These are phyloP conservation scores for Caracal caracal DNA, from an alignment of 2,113 vertebrate genomes.

Conservation along the genomic window DNA sequence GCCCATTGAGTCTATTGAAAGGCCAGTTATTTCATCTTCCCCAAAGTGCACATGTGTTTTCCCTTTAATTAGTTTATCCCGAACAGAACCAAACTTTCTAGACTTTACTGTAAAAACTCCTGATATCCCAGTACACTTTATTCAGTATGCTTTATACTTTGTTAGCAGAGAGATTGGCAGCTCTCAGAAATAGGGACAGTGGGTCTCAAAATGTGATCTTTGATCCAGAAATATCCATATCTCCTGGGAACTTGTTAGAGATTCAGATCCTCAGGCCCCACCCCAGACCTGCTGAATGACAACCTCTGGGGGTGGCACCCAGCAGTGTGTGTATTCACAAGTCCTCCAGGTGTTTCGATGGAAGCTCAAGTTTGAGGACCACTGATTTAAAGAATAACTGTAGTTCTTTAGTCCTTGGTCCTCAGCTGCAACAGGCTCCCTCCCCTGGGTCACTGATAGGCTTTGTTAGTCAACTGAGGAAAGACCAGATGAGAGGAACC, in stretches of 20 bases:
- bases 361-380: neutral
- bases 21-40: neutral
- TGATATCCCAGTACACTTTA: neutral
- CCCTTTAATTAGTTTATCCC: neutral
- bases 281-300: neutral
- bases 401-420: neutral
- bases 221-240: neutral
- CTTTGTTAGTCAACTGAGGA: neutral
- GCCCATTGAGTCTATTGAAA: neutral
- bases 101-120: neutral
- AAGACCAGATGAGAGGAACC: neutral
- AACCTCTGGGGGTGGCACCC: neutral
- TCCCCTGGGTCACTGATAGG: neutral
- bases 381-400: neutral
- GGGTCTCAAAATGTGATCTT: neutral
- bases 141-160: neutral
- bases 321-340: neutral
- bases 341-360: neutral
- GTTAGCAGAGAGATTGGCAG: neutral
- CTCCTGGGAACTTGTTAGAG: neutral
- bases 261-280: neutral
- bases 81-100: neutral
- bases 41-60: neutral
- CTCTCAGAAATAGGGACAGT: neutral
- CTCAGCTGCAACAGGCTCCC: neutral